Conservation (phyloP, 2,113 vertebrate species). For the Pelusios castaneus region DNA sequence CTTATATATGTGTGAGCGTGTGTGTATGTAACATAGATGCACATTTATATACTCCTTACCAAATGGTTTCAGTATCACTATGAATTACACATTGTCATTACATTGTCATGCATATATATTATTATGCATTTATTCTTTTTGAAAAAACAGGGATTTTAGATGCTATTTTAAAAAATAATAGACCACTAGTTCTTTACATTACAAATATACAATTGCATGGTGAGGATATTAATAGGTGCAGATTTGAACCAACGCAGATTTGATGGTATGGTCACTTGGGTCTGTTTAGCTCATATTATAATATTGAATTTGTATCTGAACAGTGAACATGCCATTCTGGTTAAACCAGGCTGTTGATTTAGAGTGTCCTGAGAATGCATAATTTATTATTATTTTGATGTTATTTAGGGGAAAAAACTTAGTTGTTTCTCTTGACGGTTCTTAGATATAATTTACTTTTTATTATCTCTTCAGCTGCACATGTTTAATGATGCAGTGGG, state of each 20-base stretch:
- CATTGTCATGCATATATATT: background rate
- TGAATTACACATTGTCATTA: background rate
- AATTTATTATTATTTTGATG: slow-evolving; percentile 28
- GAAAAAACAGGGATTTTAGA: accelerated
- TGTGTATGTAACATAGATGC: background rate
- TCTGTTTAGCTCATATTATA: background rate
- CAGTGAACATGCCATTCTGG: background rate
- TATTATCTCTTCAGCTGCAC: background rate
- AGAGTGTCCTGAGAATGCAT: background rate
- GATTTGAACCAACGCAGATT: background rate
- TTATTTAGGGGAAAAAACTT: slow-evolving; percentile 25
- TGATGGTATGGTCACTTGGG: background rate
- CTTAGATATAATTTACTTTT: slow-evolving; percentile 15
- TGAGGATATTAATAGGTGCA: background rate
- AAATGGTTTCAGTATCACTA: background rate
- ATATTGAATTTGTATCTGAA: background rate
- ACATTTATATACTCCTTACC: background rate
- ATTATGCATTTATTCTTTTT: background rate
- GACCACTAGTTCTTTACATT: background rate
- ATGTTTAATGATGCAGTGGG: background rate
- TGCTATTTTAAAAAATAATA: background rate
- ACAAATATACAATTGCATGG: background rate
- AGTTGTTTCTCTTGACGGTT: slow-evolving; percentile 28
- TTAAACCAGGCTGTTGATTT: background rate
- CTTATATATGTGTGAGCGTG: background rate